Evolutionary conservation across 2,888 invertebrate species (phyloP).

Genomic region (Athalia circularis): DNA sequence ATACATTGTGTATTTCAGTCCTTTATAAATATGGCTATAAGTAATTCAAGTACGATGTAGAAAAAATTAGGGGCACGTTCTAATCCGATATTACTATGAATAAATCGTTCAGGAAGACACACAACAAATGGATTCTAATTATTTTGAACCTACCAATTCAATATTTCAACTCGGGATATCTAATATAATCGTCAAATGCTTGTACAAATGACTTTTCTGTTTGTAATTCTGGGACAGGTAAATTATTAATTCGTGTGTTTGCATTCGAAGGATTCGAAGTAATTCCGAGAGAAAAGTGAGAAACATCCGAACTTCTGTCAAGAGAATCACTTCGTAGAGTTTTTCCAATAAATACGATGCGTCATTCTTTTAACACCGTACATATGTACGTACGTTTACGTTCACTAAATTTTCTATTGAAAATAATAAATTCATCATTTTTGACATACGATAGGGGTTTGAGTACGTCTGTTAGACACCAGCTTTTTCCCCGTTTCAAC

Average conservation of each 20-base stretch:
- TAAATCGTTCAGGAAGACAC: constrained; percentile 35
- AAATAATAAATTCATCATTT: neutral
- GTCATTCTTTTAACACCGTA: neutral
- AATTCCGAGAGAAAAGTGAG: neutral
- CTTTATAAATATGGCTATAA: too few relatives aligned
- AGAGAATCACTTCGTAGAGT: neutral
- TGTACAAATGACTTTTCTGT: constrained; percentile 19
- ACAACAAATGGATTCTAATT: constrained; percentile 32
- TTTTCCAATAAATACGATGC: constrained; percentile 6
- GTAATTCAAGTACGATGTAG: constrained; percentile 10
- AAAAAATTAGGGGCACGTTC: constrained; percentile 23
- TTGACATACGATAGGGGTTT: neutral
- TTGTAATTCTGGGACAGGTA: neutral
- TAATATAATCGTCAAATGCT: constrained; percentile 28
- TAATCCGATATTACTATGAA: constrained; percentile 24
- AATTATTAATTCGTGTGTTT: constrained; percentile 6
- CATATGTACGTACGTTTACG: constrained; percentile 11
- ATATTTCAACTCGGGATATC: constrained; percentile 21
- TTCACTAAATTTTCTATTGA: neutral
- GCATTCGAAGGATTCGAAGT: constrained; percentile 9
- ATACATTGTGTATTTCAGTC: neutral
- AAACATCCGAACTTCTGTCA: neutral
- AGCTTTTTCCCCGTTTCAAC: neutral
- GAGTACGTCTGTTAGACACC: too few relatives aligned
- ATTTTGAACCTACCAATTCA: constrained; percentile 31